These are phyloP conservation scores for Anguilla japonica DNA, from an alignment of 2,113 vertebrate genomes.

Conservation along the genomic window DNA sequence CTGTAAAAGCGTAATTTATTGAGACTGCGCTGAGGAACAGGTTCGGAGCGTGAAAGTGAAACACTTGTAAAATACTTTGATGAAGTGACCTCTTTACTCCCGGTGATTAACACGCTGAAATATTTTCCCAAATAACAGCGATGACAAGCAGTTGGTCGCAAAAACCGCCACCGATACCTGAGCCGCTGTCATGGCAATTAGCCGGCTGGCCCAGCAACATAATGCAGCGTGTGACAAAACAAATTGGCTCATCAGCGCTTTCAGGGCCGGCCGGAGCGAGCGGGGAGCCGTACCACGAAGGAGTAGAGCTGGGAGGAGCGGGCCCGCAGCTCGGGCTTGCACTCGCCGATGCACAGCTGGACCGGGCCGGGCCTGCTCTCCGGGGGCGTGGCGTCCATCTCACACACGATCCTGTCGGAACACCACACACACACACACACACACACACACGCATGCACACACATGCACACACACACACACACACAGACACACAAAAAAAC, in stretches of 20 bases:
- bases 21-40: conserved; percentile 19
- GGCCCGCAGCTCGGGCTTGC: conserved; percentile 88
- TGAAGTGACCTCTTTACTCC: conserved; percentile 18
- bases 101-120: not conserved
- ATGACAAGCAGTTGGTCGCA: not conserved
- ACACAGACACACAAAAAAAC: conserved; percentile 23
- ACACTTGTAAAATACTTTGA: conserved; percentile 28
- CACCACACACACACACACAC: conserved; percentile 28
- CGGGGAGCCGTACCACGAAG: conserved; percentile 84
- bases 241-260: not conserved
- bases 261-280: not conserved
- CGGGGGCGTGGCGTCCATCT: conserved; percentile 81
- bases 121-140: not conserved
- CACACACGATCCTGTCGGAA: conserved; percentile 88
- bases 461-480: conserved; percentile 8
- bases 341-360: conserved; percentile 91
- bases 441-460: not conserved
- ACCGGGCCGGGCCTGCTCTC: conserved; percentile 82
- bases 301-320: conserved; percentile 84
- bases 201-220: not conserved
- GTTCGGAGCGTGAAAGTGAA: conserved; percentile 16
- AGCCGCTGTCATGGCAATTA: not conserved
- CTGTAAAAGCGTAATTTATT: conserved; percentile 39
- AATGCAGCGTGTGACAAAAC: not conserved
- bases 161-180: not conserved